Percentiles rank a stretch among this genome's conserved stretches.
Conservation (phyloP, 2,797 vertebrate species). For the Pseudomugil gertrudae region DNA sequence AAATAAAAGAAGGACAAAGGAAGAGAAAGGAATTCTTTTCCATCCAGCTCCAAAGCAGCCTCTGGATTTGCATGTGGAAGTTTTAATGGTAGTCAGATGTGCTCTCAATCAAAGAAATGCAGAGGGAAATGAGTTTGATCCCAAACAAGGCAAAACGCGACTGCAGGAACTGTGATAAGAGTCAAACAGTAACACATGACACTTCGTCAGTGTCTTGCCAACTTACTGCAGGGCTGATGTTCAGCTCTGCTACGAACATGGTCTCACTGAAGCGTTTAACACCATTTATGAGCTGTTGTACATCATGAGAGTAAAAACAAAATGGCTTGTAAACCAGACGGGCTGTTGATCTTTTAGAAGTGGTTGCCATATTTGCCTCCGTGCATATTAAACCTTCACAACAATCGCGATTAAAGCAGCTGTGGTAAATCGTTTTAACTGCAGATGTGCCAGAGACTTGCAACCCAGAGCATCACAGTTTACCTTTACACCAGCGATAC, state of each 20-base stretch:
- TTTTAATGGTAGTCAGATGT: slow-evolving; percentile 85
- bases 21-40: slow-evolving; percentile 66
- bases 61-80: slow-evolving; percentile 73
- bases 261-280: slow-evolving; percentile 35
- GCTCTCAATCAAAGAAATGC: slow-evolving; percentile 81
- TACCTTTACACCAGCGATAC: not conserved
- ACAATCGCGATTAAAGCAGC: not conserved
- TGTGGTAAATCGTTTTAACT: not conserved
- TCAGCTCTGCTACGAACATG: slow-evolving; percentile 36
- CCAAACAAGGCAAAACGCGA: slow-evolving; percentile 49
- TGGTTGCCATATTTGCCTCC: not conserved
- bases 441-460: too few species aligned
- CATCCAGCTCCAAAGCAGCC: slow-evolving; percentile 61
- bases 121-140: slow-evolving; percentile 76
- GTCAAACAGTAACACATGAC: slow-evolving; percentile 65
- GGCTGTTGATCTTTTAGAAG: slow-evolving; percentile 20
- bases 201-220: slow-evolving; percentile 49
- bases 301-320: slow-evolving; percentile 32
- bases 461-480: too few species aligned
- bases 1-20: slow-evolving; percentile 21
- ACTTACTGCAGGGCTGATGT: slow-evolving; percentile 42
- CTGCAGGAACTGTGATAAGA: slow-evolving; percentile 73
- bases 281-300: slow-evolving; percentile 47
- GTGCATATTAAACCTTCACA: not conserved
- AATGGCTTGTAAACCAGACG: slow-evolving; percentile 37